phyloP scores from a whole-genome alignment of 1,140 invertebrate species.

The Onthophagus taurus region DNA sequence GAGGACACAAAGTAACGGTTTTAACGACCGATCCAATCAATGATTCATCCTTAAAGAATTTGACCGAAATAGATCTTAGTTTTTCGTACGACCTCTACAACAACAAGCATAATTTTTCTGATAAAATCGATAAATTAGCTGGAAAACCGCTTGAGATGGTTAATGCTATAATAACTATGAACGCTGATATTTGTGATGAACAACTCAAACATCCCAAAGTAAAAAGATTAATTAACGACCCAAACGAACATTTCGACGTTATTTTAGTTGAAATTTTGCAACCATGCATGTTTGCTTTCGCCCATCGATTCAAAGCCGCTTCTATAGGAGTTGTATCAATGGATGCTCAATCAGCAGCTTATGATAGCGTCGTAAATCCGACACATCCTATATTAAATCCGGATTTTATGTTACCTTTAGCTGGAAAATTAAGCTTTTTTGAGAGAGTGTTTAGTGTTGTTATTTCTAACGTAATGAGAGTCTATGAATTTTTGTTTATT shows the following conservation, averaged over 20 bases:
- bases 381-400: constrained; percentile 30
- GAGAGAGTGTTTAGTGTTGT: no score
- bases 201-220: constrained; percentile 23
- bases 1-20: constrained; percentile 35
- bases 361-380: constrained; percentile 31
- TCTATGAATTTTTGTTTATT: no score
- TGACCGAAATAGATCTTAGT: constrained; percentile 30
- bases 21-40: constrained; percentile 34
- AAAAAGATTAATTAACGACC: no score
- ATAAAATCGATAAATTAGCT: background rate
- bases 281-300: no score
- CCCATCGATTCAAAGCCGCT: no score
- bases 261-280: no score
- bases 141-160: background rate
- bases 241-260: no score
- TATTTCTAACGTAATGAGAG: no score
- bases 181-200: constrained; percentile 9
- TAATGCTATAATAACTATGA: constrained; percentile 10
- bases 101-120: constrained; percentile 1
- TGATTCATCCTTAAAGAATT: constrained; percentile 24
- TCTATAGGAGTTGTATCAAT: constrained; percentile 30
- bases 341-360: constrained; percentile 17
- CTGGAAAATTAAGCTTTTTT: no score
- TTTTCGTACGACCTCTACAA: constrained; percentile 5
- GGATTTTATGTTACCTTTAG: no score